Evolutionary conservation across 1,140 invertebrate genomes (phyloP).

Genomic region (Drosophila mayri): DNA sequence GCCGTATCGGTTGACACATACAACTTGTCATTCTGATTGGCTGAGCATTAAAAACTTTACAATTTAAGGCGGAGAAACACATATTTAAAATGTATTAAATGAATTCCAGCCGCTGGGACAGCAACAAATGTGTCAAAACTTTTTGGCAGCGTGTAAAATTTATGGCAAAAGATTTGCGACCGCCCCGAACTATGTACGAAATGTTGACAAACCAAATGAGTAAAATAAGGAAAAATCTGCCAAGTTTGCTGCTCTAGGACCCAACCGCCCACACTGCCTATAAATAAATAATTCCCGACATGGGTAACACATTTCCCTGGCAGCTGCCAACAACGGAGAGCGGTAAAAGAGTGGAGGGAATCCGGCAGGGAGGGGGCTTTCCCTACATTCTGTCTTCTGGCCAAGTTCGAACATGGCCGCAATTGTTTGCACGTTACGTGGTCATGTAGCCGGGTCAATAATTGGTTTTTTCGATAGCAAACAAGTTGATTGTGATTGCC

Average conservation of each 20-base stretch:
- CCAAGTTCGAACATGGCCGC: conserved; percentile 65
- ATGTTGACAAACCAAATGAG: conserved; percentile 79
- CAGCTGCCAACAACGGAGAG: conserved; percentile 40
- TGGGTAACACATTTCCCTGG: conserved; percentile 74
- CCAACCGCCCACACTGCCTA: conserved; percentile 18
- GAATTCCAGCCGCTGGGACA: conserved; percentile 35
- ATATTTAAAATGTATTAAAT: conserved; percentile 67
- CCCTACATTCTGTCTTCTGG: conserved; percentile 39
- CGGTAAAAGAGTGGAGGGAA: not conserved
- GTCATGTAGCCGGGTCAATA: conserved; percentile 80
- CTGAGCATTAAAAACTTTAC: conserved; percentile 56
- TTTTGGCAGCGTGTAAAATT: conserved; percentile 69
- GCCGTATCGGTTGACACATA: not conserved
- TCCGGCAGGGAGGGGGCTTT: conserved; percentile 1
- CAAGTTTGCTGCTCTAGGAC: conserved; percentile 41
- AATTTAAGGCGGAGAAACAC: conserved; percentile 14
- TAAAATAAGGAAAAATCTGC: conserved; percentile 68
- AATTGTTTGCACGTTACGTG: conserved; percentile 81
- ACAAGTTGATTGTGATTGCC: conserved; percentile 80
- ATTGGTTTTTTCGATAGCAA: conserved; percentile 77
- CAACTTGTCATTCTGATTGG: conserved; percentile 51
- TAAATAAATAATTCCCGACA: conserved; percentile 78
- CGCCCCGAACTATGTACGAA: conserved; percentile 56
- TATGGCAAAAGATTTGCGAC: conserved; percentile 62
- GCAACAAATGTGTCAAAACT: conserved; percentile 65